Conservation (phyloP, 1,140 invertebrate species). For the Brachionus rubens region DNA sequence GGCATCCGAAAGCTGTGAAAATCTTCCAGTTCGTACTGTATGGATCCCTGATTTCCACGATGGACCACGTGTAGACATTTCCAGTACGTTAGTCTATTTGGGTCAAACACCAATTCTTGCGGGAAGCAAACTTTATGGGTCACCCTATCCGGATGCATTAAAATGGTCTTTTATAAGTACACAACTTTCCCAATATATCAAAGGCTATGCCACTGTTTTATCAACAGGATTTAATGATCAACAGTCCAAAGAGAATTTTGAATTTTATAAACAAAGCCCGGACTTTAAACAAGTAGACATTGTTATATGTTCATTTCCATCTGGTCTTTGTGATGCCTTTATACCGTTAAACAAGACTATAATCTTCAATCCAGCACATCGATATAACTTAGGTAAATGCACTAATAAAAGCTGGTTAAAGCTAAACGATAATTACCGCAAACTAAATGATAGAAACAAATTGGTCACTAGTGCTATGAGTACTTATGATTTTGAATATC, state of each 20-base stretch:
- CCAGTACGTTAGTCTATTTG: not conserved
- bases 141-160: not conserved
- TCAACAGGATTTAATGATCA: not conserved
- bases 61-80: constrained; percentile 23
- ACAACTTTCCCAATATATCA: not conserved
- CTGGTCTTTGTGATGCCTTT: constrained; percentile 47
- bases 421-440: constrained; percentile 46
- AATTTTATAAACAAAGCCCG: constrained; percentile 46
- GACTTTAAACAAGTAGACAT: constrained; percentile 46
- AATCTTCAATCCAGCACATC: constrained; percentile 41
- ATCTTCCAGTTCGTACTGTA: not conserved
- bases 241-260: constrained; percentile 45
- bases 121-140: not conserved
- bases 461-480: constrained; percentile 7
- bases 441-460: not conserved
- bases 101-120: constrained; percentile 24
- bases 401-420: constrained; percentile 46
- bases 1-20: constrained; percentile 18
- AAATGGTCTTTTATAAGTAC: not conserved
- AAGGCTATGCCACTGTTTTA: not conserved
- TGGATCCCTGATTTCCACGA: constrained; percentile 38
- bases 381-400: constrained; percentile 47
- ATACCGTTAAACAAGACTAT: constrained; percentile 48
- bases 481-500: constrained; percentile 47
- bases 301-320: constrained; percentile 47